Base-by-base conservation (phyloP, 2,888 invertebrate species). In the Endomychus coccineus region DNA sequence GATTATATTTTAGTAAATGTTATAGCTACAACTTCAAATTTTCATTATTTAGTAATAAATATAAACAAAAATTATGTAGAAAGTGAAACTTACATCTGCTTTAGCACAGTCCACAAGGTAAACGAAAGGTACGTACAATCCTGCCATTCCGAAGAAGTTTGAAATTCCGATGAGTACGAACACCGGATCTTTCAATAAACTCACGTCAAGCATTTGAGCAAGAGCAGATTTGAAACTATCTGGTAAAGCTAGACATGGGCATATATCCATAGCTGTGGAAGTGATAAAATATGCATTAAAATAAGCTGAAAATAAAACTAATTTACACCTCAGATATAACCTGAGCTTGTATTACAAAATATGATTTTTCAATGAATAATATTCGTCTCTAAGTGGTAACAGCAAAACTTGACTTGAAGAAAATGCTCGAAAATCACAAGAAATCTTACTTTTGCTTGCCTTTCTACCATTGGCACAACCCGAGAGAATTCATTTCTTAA, bases 61-160 rank as follows among this genome's bases (percentile, higher is more conserved):
- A n/a, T n/a, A n/a, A n/a, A 19, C n/a, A 19, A 19, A 7, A 7
- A 6, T 19, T 19, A 19, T 19, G 21, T 6, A 7, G 21, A 6
- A 6, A n/a, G n/a, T 19, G 11, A 28, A 34, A 70, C 75, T 74
- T 65, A 84, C 84, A 57, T 81, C 78, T 36, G 71, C 63, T 40
- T 67, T 71, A 7, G 87, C 87, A 34, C 83, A 82, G 52, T 91
- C 87, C 14, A 91, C 88, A 36, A 97, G 75, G 62, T 90, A 97
- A 30, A 94, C 88, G 66, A 94, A 97, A 22, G 97, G 97, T 48
- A 97, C 89, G 66, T 95, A 95, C 36, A 96, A 78, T 47, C 96
- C 96, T 34, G 95, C 87, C 86, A 97, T 95, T 53, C 96, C 97
- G 63, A 97, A 90, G 39, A 97, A 74, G 66, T 95, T 96, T 45